Evolutionary conservation across 2,888 invertebrate species (phyloP), one percentile per base, ranked within the genome.

Genomic region (Copidosoma aretas): DNA sequence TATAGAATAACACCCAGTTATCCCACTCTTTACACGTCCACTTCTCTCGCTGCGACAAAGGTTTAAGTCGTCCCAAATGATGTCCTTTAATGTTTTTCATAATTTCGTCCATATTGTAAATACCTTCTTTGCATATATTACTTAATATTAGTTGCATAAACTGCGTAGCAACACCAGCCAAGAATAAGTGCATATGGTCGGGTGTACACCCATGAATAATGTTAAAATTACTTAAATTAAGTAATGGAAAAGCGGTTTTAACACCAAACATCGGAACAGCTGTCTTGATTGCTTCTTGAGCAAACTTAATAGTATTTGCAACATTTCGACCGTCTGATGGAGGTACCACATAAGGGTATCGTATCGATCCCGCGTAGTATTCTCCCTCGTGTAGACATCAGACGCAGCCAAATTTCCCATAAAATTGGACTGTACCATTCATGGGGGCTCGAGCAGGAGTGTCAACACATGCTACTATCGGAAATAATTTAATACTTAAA

Each of bases 121-220:
- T 49, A 21, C 66, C 49, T 32, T 21, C 24, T 8, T 43, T 49
- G 22, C 15, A 15, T 12, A 32, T 32, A 32, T 21, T 22, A 14
- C 14, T 12, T 14, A 58, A 12, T 2, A 58, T 39, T 15, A 22
- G 21, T 22, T 21, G 21, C 1, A 54, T 46, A 63, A 72, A 68
- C 49, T 66, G 68, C 15, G 51, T 59, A 56, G 43, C 21, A 54
- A 68, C 51, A 15, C 68, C 68, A 14, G 64, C 22, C 15, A 69
- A 51, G 19, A 21, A 21, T n/a, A 22, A 66, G 46, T 73, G 72
- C 70, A 73, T 68, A 32, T 53, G 56, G 25, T 73, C 71, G 43
- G 67, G 64, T 4, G 60, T 49, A 52, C 32, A 32, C 32, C 32
- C 32, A 8, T 32, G 32, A 32, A 32, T 32, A 8, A 32, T 32